Evolutionary conservation across 2,888 invertebrate genomes (phyloP), one percentile per base, ranked within the genome.

Genomic region (Protonemura montana): DNA sequence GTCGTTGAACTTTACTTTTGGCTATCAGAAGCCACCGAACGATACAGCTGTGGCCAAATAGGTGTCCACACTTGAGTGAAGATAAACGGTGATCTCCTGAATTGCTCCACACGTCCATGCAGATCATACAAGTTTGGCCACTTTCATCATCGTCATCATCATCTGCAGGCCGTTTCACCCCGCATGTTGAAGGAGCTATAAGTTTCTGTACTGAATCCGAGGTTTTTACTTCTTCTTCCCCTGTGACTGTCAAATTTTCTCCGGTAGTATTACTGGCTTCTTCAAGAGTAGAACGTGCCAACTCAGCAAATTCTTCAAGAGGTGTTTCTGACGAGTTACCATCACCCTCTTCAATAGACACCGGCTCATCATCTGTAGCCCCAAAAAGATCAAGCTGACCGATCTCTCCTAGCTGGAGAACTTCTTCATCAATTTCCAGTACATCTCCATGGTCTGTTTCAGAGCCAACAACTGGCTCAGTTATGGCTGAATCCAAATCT

Each of bases 61-160:
- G 91, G 91, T 99, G 99, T 0, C 99, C 99, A 91, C 99, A 99
- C 90, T 95, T 95, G 10, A 99, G 91, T 0, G 97, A 95, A n/a
- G 96, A 95, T 0, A 98, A 92, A 85, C 98, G 93, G 91, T 99
- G 99, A 0, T 94, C 94, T 0, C 98, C 98, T 0, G 95, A 94
- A 90, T 95, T 97, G 2, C 96, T 96, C 97, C 98, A 98, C 0
- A 93, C 91, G 86, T 98, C 98, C 88, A 98, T 93, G 90, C 98
- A 98, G 88, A 98, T 98, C 0, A 97, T 94, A 89, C 98, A 98
- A 0, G 93, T 93, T 89, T 94, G 93, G 0, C 95, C 96, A 84
- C 95, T 95, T 81, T 94, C 94, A 0, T 94, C 94, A n/a, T 92
- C 91, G 0, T 91, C 88, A 30, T 88, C 87, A 30, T 87, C 86